Conservation (phyloP, 2,113 vertebrate species). For the Meriones unguiculatus region DNA sequence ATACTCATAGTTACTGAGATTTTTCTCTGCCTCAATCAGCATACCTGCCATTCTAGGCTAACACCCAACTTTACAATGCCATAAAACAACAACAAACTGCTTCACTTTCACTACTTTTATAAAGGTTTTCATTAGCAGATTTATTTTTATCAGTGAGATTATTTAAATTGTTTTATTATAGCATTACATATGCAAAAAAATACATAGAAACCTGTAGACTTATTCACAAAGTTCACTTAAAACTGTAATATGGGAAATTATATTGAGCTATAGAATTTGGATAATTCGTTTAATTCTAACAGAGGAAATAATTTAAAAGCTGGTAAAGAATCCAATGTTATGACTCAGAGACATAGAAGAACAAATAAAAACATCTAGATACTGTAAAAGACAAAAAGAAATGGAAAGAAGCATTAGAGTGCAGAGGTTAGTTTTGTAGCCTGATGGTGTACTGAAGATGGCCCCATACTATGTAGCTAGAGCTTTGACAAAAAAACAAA, state of each 20-base stretch:
- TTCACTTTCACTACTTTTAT: neutral
- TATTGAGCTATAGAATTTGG: neutral
- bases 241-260: slow-evolving; percentile 1
- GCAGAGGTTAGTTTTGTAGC: neutral
- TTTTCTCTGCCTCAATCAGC: neutral
- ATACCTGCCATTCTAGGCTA: neutral
- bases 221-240: neutral
- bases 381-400: neutral
- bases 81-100: neutral
- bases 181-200: neutral
- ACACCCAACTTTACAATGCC: neutral
- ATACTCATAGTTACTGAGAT: neutral
- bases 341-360: neutral
- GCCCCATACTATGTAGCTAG: neutral
- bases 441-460: neutral
- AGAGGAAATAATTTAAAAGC: slow-evolving; percentile 36
- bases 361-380: slow-evolving; percentile 11
- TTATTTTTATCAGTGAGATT: too few relatives aligned
- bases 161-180: neutral
- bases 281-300: neutral
- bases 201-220: neutral
- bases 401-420: neutral
- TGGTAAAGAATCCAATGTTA: neutral
- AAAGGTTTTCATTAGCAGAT: neutral
- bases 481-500: slow-evolving; percentile 17